A percentile compares a stretch with the other conserved stretches of the same genome.
Conservation (phyloP, 2,113 vertebrate species). For the Muscicapa adusta region DNA sequence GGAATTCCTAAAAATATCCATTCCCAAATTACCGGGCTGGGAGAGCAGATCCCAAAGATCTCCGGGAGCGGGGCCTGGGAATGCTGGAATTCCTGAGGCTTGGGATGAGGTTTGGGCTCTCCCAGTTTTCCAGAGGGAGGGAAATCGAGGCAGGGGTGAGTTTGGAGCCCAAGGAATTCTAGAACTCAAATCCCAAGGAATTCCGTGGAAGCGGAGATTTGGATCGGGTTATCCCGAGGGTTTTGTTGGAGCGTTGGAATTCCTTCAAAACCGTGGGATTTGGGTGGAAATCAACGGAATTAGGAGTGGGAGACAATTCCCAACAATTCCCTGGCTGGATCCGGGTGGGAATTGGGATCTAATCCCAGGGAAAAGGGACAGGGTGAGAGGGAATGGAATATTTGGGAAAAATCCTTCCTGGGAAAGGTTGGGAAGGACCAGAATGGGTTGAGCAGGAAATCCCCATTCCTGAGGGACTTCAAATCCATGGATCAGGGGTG, state of each 20-base stretch:
- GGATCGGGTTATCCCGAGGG: background rate
- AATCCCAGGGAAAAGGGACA: background rate
- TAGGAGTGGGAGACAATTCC: background rate
- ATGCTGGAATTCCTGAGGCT: background rate
- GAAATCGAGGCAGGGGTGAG: background rate
- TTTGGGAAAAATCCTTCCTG: background rate
- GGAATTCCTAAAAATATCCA: background rate
- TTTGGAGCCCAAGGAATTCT: background rate
- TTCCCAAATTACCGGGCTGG: background rate
- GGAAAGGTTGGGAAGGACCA: background rate
- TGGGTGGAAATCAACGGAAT: rapidly evolving
- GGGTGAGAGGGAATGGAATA: background rate
- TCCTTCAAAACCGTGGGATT: background rate
- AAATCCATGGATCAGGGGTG: background rate
- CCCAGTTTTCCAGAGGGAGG: background rate
- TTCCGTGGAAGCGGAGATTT: rapidly evolving
- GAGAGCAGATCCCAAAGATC: background rate
- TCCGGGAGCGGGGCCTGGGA: background rate
- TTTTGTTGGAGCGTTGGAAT: background rate
- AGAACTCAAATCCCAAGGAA: background rate
- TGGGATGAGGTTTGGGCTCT: background rate
- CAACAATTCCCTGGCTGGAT: background rate
- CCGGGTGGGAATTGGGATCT: rapidly evolving
- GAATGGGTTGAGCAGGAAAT: background rate
- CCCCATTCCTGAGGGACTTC: rapidly evolving